These are phyloP conservation scores for Diadema setosum DNA, from an alignment of 35 echinoderm and acorn worm species.

Conservation along the genomic window DNA sequence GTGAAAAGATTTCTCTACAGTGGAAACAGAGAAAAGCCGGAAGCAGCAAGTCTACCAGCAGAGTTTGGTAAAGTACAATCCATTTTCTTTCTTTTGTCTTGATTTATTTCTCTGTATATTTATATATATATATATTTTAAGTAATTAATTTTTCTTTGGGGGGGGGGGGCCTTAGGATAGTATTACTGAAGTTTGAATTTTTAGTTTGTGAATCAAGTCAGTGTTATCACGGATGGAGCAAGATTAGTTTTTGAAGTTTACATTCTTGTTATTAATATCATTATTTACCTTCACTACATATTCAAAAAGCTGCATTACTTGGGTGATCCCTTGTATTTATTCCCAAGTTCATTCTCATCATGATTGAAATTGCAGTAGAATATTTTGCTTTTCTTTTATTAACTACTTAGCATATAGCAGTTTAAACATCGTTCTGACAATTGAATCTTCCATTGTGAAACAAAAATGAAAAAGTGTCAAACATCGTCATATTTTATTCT, in stretches of 20 bases:
- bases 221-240: not conserved
- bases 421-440: not conserved
- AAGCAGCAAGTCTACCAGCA: slow-evolving; percentile 46
- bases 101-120: not conserved
- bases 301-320: too few species aligned
- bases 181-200: not conserved
- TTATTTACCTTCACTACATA: too few species aligned
- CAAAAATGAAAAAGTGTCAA: too few species aligned
- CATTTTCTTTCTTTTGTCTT: too few species aligned
- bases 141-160: not conserved
- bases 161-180: not conserved
- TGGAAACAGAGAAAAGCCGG: slow-evolving; percentile 34
- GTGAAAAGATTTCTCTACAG: slow-evolving; percentile 81
- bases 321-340: too few species aligned
- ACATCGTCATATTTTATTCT: too few species aligned
- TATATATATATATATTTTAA: not conserved
- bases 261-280: too few species aligned
- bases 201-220: not conserved
- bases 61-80: slow-evolving; percentile 71
- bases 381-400: too few species aligned
- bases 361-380: too few species aligned
- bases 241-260: not conserved
- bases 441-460: not conserved
- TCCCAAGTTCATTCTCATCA: too few species aligned
- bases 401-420: too few species aligned